A percentile compares a stretch with the other conserved stretches of the same genome.
Conservation (phyloP, 2,888 invertebrate genomes). For the Megaustenia siamemsis region DNA sequence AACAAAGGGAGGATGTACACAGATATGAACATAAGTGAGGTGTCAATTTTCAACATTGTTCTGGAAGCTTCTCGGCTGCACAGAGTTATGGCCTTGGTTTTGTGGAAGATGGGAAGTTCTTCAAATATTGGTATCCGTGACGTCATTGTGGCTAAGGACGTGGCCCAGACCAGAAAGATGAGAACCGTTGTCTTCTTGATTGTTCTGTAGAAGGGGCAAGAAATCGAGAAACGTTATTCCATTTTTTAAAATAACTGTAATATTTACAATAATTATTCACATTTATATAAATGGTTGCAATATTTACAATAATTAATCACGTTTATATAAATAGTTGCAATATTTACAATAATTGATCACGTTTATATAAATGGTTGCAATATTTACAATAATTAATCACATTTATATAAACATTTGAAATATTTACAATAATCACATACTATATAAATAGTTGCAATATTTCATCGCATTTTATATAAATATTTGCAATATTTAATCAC, state of each 20-base stretch:
- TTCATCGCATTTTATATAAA: too few species aligned
- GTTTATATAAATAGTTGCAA: too few species aligned
- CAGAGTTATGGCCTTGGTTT: constrained; percentile 18
- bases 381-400: too few species aligned
- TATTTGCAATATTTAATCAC: too few species aligned
- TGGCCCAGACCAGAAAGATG: constrained; percentile 50
- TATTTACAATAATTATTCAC: constrained; percentile 10
- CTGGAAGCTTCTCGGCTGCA: constrained; percentile 43
- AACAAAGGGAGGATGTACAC: constrained; percentile 56
- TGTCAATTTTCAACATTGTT: constrained; percentile 47
- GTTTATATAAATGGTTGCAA: too few species aligned
- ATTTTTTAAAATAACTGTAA: too few species aligned
- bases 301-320: too few species aligned
- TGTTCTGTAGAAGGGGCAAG: constrained; percentile 50
- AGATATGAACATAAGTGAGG: constrained; percentile 46
- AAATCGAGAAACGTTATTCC: background rate
- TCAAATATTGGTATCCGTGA: constrained; percentile 52
- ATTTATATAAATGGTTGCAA: too few species aligned
- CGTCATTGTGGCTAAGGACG: constrained; percentile 52
- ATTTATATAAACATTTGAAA: too few species aligned
- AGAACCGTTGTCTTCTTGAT: constrained; percentile 49
- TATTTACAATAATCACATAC: too few species aligned
- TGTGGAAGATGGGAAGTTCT: constrained; percentile 28
- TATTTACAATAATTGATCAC: too few species aligned
- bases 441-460: too few species aligned